phyloP scores from a whole-genome alignment of 2,797 vertebrate species.

The Nyctalus aviator region DNA sequence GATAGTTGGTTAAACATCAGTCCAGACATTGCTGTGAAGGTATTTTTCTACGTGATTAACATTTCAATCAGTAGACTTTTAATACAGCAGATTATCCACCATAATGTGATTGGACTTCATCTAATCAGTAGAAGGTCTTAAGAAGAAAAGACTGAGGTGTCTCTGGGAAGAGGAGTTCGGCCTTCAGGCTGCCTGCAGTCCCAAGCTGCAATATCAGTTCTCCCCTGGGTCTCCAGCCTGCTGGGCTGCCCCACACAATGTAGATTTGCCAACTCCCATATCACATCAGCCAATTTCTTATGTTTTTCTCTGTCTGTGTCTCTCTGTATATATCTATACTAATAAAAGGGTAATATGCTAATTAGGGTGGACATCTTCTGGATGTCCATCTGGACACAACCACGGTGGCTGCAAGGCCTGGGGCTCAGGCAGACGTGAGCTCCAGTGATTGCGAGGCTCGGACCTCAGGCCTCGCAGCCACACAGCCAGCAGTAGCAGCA shows the following conservation, averaged over 20 bases:
- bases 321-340: too few relatives aligned
- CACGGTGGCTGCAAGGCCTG: too few relatives aligned
- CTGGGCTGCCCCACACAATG: background rate
- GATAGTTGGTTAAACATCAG: background rate
- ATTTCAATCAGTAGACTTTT: background rate
- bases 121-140: background rate
- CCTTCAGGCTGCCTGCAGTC: background rate
- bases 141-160: too few relatives aligned
- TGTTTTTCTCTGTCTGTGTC: background rate
- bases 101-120: background rate
- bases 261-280: background rate
- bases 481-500: too few relatives aligned
- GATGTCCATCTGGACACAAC: too few relatives aligned
- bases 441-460: too few relatives aligned
- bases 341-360: too few relatives aligned
- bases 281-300: background rate
- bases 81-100: background rate
- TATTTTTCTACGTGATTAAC: background rate
- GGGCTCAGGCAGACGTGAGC: too few relatives aligned
- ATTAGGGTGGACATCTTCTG: too few relatives aligned
- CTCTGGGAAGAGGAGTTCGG: background rate
- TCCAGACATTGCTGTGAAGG: background rate
- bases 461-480: too few relatives aligned
- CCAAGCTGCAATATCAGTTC: background rate
- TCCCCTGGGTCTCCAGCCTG: background rate